Conservation (phyloP, 2,888 invertebrate genomes). For the Napeogenes sylphis region DNA sequence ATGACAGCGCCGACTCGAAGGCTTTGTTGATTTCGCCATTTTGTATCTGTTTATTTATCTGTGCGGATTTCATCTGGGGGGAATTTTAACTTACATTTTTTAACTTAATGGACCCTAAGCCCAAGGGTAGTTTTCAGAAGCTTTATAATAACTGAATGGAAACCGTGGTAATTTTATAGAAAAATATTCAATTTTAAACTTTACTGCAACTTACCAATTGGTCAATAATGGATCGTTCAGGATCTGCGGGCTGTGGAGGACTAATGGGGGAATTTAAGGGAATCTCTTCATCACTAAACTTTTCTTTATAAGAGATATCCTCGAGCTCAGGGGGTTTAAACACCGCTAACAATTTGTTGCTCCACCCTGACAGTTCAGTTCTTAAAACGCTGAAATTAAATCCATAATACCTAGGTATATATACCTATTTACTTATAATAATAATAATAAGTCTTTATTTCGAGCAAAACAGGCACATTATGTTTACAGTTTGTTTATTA, state of each 20-base stretch:
- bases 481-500: too few species aligned
- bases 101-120: too few species aligned
- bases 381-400: slow-evolving; percentile 46
- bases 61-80: slow-evolving; percentile 50
- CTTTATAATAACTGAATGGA: background rate
- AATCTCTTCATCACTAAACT: slow-evolving; percentile 12
- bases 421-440: too few species aligned
- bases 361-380: slow-evolving; percentile 54
- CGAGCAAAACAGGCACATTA: too few species aligned
- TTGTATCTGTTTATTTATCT: slow-evolving; percentile 50
- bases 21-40: slow-evolving; percentile 87
- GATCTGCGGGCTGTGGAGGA: slow-evolving; percentile 46
- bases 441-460: too few species aligned
- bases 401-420: background rate
- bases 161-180: too few species aligned
- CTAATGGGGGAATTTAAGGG: slow-evolving; percentile 36
- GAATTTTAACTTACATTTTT: background rate
- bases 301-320: slow-evolving; percentile 14
- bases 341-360: slow-evolving; percentile 43
- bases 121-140: too few species aligned
- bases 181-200: too few species aligned
- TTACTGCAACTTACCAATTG: slow-evolving; percentile 44
- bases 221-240: slow-evolving; percentile 50
- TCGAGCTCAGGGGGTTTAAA: slow-evolving; percentile 32
- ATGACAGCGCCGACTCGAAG: slow-evolving; percentile 90